Evolutionary conservation across 2,888 invertebrate species (phyloP), one percentile per base, ranked within the genome.

Genomic region (Marasmarcha lunaedactyla): DNA sequence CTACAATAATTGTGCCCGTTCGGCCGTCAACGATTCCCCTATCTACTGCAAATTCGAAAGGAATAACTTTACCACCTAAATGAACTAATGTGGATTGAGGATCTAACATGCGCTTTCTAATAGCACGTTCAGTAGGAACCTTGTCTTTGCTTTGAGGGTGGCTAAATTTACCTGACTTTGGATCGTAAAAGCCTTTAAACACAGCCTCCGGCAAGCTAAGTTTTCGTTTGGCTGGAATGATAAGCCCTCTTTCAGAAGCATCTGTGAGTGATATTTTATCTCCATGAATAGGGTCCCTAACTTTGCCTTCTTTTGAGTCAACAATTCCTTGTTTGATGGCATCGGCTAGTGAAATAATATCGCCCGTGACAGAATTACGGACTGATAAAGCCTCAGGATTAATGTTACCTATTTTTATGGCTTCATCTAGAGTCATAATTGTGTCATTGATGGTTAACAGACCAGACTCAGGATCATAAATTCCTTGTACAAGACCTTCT

Each of bases 101-200:
- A 71, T 95, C 94, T 56, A 96, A 88, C 54, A 94, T 88, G 45
- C 94, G 94, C 57, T 91, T 89, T 59, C 89, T 89, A 57, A 95
- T 91, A 40, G 96, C 95, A 53, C 91, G 89, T 69, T 93, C 91
- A 38, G 93, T 90, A 48, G 90, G 89, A 45, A 95, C 71, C 62
- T 91, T 90, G 65, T 92, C 92, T 52, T 90, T 89, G n/a, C 90
- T 91, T 54, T 89, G 86, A 1, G 93, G 90, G 63, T 92, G 91
- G 27, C 90, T 90, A 59, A 94, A 92, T 57, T 91, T 89, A 36
- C 95, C 95, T 26, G 91, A 90, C 53, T 88, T 87, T 0, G 92
- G 90, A 78, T 97, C 94, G 59, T 95, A 95, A 46, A 93, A 88
- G n/a, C 95, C 95, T 71, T 93, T 91, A 57, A 92, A 92, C n/a